A percentile compares a stretch with the other conserved stretches of the same genome.
These are phyloP conservation scores for Crematogaster levior DNA, from an alignment of 2,888 invertebrate genomes.

Conservation along the genomic window DNA sequence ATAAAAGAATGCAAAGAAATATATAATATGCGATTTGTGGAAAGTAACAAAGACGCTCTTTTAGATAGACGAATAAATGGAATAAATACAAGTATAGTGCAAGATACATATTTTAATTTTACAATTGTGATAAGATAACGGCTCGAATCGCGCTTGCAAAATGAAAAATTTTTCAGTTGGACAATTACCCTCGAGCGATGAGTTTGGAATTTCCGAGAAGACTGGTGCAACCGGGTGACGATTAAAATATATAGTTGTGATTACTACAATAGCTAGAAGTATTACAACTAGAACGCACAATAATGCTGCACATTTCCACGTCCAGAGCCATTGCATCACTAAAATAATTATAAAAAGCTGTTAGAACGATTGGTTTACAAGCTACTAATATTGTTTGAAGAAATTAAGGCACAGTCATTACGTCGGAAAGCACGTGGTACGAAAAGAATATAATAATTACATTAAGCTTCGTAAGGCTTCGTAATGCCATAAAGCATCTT, in stretches of 20 bases:
- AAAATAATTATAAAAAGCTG: constrained; percentile 58
- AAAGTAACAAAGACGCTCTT: neutral
- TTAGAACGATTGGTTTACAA: neutral
- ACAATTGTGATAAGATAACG: neutral
- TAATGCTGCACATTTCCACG: constrained; percentile 76
- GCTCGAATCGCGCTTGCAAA: too few relatives aligned
- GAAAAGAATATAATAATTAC: neutral
- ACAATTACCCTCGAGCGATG: constrained; percentile 61
- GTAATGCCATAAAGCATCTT: neutral
- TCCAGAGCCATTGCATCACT: constrained; percentile 78
- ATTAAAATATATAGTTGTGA: constrained; percentile 67
- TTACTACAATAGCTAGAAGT: constrained; percentile 70
- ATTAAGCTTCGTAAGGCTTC: neutral
- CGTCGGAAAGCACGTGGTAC: neutral
- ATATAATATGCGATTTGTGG: neutral
- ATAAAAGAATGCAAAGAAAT: neutral
- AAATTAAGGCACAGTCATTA: neutral
- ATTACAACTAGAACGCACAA: constrained; percentile 74
- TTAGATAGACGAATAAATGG: neutral
- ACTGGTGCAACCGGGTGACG: constrained; percentile 34
- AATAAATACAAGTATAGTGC: neutral
- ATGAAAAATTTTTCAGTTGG: neutral
- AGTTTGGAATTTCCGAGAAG: constrained; percentile 70
- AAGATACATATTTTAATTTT: constrained; percentile 1
- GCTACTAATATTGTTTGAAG: neutral